phyloP scores from a whole-genome alignment of 37 sponge, comb jelly and placozoan genomes.

The Trichoplax adhaerens region DNA sequence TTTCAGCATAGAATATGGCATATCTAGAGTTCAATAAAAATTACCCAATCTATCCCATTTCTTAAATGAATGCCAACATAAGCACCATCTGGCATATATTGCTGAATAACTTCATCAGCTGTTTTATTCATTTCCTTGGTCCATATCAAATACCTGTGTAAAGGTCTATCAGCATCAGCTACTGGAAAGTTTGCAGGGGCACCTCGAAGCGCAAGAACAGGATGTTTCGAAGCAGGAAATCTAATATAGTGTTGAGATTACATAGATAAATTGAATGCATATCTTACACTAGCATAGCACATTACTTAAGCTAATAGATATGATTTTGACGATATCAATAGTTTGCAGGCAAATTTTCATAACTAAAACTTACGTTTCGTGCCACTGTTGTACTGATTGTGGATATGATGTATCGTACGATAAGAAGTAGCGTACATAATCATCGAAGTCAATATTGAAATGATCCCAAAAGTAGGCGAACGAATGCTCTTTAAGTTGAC shows the following conservation, averaged over 20 bases:
- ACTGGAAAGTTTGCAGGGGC: slow-evolving; percentile 69
- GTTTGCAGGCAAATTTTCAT: background rate
- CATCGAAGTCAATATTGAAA: slow-evolving; percentile 43
- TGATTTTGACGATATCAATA: too few species aligned
- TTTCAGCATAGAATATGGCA: background rate
- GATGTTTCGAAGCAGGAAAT: slow-evolving; percentile 40
- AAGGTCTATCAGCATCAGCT: slow-evolving; percentile 14
- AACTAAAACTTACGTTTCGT: slow-evolving; percentile 26
- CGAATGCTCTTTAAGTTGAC: slow-evolving; percentile 66
- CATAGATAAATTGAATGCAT: too few species aligned
- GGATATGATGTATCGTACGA: slow-evolving; percentile 15
- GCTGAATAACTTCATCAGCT: slow-evolving; percentile 24
- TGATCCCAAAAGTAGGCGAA: slow-evolving; percentile 78
- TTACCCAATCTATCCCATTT: slow-evolving; percentile 71
- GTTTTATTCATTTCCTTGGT: slow-evolving; percentile 15
- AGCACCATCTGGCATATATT: slow-evolving; percentile 18
- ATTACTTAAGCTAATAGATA: too few species aligned
- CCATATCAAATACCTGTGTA: slow-evolving; percentile 56
- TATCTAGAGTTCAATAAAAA: background rate
- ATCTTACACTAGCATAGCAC: too few species aligned
- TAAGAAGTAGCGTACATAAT: slow-evolving; percentile 23
- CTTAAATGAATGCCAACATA: slow-evolving; percentile 57
- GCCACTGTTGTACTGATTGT: slow-evolving; percentile 12
- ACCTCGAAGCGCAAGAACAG: slow-evolving; percentile 63
- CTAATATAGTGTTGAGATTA: slow-evolving; percentile 5